Evolutionary conservation across 1,140 invertebrate species (phyloP).

Genomic region (Venturia canescens): DNA sequence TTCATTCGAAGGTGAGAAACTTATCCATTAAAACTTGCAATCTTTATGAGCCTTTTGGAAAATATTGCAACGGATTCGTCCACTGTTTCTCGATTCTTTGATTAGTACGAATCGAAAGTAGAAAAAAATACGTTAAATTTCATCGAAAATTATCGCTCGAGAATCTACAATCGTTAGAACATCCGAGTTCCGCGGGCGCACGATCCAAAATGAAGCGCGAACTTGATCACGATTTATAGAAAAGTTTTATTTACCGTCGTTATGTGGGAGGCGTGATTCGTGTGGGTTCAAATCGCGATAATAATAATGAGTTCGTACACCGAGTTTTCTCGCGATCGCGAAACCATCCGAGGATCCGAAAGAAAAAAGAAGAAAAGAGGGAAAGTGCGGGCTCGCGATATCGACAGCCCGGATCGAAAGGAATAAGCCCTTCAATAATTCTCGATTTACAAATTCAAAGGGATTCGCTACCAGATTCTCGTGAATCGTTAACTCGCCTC

Average conservation of each 20-base stretch:
- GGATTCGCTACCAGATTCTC: neutral
- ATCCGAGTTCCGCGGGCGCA: no score
- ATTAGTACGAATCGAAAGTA: no score
- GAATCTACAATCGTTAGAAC: no score
- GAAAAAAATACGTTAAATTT: no score
- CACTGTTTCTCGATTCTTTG: no score
- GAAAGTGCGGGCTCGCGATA: neutral
- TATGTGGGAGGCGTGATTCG: neutral
- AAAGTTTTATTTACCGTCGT: neutral
- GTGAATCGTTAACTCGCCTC: neutral
- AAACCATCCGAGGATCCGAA: neutral
- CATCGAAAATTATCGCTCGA: no score
- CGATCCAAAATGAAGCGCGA: no score
- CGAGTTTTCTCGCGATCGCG: conserved; percentile 1
- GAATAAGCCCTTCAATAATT: conserved; percentile 11
- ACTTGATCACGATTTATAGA: no score
- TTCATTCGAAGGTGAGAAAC: no score
- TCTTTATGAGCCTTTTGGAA: no score
- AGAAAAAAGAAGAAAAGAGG: neutral
- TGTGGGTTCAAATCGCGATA: neutral
- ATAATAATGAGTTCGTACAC: neutral
- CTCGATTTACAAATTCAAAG: conserved; percentile 23
- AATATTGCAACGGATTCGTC: no score
- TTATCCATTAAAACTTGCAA: no score
- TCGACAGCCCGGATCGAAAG: neutral